Conservation (phyloP, 2,797 vertebrate species). For the Arremon aurantiirostris region DNA sequence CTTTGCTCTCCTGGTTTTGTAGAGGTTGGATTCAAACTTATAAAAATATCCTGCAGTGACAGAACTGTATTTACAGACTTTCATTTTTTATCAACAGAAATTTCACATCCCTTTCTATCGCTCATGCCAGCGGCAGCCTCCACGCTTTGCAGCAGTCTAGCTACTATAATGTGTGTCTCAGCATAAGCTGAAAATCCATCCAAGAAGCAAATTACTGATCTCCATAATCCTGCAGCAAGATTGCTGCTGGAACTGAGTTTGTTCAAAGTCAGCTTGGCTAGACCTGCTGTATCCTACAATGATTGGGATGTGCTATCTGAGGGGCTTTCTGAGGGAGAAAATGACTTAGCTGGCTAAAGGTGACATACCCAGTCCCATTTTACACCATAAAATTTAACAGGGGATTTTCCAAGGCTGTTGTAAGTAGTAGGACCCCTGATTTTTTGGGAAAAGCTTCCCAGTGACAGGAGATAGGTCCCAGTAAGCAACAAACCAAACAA, state of each 20-base stretch:
- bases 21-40: not conserved
- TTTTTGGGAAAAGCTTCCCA: not conserved
- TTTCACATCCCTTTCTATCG: not conserved
- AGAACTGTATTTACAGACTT: slow-evolving; percentile 2
- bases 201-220: not conserved
- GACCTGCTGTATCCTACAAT: not conserved
- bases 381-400: not conserved
- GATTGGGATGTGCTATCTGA: not conserved
- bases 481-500: not conserved
- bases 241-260: not conserved
- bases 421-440: not conserved
- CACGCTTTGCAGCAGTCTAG: not conserved
- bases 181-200: not conserved
- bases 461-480: not conserved
- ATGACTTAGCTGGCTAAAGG: not conserved
- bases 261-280: not conserved
- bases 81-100: not conserved
- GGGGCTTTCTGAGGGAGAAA: not conserved
- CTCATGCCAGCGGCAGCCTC: not conserved
- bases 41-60: not conserved
- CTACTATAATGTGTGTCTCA: not conserved
- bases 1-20: not conserved
- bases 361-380: not conserved
- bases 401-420: not conserved
- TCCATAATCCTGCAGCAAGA: not conserved